These are phyloP conservation scores for Bruchidius siliquastri DNA, from an alignment of 2,888 invertebrate species.

Conservation along the genomic window DNA sequence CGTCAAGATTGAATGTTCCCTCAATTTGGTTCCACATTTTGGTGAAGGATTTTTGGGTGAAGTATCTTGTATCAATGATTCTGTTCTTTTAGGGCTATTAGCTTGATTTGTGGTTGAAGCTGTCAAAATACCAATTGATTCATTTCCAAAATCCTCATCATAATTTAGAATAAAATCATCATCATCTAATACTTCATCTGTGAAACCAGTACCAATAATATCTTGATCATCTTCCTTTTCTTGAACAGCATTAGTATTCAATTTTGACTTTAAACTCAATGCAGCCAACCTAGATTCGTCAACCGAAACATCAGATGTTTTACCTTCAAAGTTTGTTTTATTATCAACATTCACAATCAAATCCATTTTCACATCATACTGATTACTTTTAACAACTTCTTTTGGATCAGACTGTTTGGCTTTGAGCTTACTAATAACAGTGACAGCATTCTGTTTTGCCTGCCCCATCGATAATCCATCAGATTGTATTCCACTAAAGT, in stretches of 20 bases:
- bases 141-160: slow-evolving; percentile 10
- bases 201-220: not conserved
- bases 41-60: not conserved
- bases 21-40: not conserved
- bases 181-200: not conserved
- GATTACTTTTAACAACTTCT: slow-evolving; percentile 1
- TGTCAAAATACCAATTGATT: not conserved
- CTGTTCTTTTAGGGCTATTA: not conserved
- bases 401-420: slow-evolving; percentile 13
- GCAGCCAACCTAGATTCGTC: slow-evolving; percentile 22
- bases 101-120: not conserved
- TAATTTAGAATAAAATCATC: slow-evolving; percentile 4
- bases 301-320: slow-evolving; percentile 18
- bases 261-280: slow-evolving; percentile 25
- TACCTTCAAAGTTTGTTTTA: slow-evolving; percentile 19
- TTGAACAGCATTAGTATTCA: slow-evolving; percentile 18
- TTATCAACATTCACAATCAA: slow-evolving; percentile 14
- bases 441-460: slow-evolving; percentile 29
- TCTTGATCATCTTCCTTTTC: not conserved
- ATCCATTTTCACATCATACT: slow-evolving; percentile 17
- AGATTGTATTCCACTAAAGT: slow-evolving; percentile 28
- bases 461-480: slow-evolving; percentile 27
- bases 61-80: not conserved
- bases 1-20: not conserved
- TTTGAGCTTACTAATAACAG: slow-evolving; percentile 32